Evolutionary conservation across 2,888 invertebrate genomes (phyloP).

Genomic region (Ceraclea dissimilis): DNA sequence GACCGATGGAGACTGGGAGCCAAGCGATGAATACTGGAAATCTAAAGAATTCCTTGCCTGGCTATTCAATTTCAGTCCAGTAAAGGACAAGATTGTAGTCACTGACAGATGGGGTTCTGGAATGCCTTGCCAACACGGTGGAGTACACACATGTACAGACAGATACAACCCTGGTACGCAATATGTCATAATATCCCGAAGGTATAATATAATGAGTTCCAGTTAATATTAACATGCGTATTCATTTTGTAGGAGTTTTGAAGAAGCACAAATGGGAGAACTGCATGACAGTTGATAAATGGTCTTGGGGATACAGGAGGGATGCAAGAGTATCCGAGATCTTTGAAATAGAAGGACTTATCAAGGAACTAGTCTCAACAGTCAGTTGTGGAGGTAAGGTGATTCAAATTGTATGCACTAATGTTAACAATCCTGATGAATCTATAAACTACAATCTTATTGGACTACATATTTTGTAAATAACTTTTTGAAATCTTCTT

Average conservation of each 20-base stretch:
- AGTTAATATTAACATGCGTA: not conserved
- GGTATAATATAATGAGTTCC: not conserved
- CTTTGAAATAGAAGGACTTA: conserved; percentile 58
- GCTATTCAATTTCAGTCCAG: conserved; percentile 90
- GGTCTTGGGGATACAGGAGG: conserved; percentile 81
- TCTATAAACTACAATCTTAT: not conserved
- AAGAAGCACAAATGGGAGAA: conserved; percentile 91
- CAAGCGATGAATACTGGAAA: conserved; percentile 73
- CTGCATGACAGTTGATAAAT: conserved; percentile 80
- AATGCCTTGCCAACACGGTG: conserved; percentile 79
- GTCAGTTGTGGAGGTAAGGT: conserved; percentile 72
- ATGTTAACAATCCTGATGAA: no score
- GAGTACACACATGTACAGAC: conserved; percentile 79
- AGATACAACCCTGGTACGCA: conserved; percentile 66
- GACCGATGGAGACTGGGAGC: conserved; percentile 96
- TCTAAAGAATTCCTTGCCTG: conserved; percentile 80
- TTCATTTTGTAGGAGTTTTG: conserved; percentile 6
- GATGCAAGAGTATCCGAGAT: conserved; percentile 62
- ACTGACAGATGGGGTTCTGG: conserved; percentile 92
- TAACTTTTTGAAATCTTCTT: no score
- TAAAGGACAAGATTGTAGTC: conserved; percentile 78
- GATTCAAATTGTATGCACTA: no score
- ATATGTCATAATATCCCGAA: not conserved
- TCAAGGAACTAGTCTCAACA: conserved; percentile 64
- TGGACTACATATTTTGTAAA: no score